phyloP scores from a whole-genome alignment of 2,113 vertebrate genomes.

The Myrmecophaga tridactyla region DNA sequence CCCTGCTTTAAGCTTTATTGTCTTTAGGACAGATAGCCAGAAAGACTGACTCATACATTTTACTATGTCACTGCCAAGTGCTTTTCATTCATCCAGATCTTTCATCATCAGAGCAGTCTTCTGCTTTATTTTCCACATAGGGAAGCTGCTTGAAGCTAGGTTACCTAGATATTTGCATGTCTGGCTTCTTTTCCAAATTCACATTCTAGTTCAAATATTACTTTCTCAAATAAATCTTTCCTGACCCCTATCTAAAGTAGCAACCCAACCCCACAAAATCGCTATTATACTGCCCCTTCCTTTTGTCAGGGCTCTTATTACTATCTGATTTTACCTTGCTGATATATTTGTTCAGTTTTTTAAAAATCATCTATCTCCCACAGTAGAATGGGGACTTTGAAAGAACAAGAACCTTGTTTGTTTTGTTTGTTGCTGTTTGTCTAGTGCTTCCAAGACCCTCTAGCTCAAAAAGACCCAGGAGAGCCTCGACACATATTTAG shows the following conservation, averaged over 20 bases:
- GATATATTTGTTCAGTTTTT: neutral
- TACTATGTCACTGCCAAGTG: neutral
- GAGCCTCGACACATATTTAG: neutral
- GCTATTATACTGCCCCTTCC: neutral
- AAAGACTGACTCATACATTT: neutral
- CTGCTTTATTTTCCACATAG: neutral
- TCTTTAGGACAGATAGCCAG: neutral
- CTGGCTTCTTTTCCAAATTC: neutral
- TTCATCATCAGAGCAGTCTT: neutral
- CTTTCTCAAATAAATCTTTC: neutral
- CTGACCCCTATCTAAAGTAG: neutral
- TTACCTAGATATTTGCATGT: neutral
- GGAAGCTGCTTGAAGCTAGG: neutral
- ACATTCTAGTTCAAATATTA: neutral
- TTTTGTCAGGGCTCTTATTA: neutral
- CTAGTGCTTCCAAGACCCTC: neutral
- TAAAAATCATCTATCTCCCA: neutral
- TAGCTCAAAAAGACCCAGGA: neutral
- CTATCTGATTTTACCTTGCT: neutral
- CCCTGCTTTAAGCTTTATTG: neutral
- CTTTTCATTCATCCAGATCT: neutral
- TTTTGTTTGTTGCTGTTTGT: constrained; percentile 29
- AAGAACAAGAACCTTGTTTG: neutral
- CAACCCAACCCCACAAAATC: neutral
- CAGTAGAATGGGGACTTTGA: neutral